Base-by-base conservation (phyloP, 1,140 invertebrate genomes). In the Stratiolaelaps scimitus region DNA sequence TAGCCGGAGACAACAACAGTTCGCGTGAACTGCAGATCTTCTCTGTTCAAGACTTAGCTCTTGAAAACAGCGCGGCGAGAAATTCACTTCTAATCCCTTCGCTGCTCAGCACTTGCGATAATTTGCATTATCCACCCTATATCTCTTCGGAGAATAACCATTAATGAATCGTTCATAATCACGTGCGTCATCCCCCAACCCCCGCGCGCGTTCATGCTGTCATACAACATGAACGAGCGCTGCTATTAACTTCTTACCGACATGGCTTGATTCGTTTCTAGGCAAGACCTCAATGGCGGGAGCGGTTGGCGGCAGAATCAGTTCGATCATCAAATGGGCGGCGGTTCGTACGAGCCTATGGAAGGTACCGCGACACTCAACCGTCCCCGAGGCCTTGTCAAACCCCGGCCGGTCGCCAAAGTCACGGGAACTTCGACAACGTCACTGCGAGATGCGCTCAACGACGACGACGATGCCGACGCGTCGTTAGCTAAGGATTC, bases 321-420 rank as follows among this genome's bases (percentile, higher is more conserved):
- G 23, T 60, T 60, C 20, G 53, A 60, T 23, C 72, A 73, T 45
- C 65, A 69, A 56, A 1, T 19, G 13, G 67, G 47, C 67, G n/a
- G n/a, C 66, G 30, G n/a, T 20, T 29, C 43, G 4, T 68, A 45
- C n/a, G 68, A 67, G 44, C 68, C 46, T 64, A 67, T 66, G 6
- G 70, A 68, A 43, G 84, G 85, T 20, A 88, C 88, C 6, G 87
- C 89, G 29, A 92, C 86, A 2, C 76, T 89, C 67, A 88, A 90
- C 0, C 82, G 89, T 68, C 90, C 89, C 2, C 81, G 88, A 71
- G 72, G 74, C 28, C 78, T 87, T 5, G 85, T 88, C 15, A 83
- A 88, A 71, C 85, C 85, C 2, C 77, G 86, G 67, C 88, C 88
- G n/a, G 83, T 91, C 17, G 87, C 88, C 1, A 90, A 89, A 78